phyloP scores from a whole-genome alignment of 2,888 invertebrate genomes.

The Thymelicus acteon region DNA sequence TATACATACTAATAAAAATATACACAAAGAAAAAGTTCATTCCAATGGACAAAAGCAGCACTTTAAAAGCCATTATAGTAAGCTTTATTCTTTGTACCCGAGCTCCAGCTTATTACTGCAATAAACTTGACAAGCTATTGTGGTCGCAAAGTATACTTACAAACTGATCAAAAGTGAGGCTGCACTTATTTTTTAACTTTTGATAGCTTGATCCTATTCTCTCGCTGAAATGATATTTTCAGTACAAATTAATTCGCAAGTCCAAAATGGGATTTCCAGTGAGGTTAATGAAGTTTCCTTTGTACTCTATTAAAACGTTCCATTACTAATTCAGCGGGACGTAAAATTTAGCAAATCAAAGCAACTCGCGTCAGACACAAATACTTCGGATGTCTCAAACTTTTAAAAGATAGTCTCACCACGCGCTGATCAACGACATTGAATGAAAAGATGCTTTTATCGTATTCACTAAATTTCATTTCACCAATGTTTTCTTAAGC shows the following conservation, averaged over 20 bases:
- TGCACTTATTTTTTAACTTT: conserved; percentile 57
- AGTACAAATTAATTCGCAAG: conserved; percentile 44
- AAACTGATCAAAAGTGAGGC: conserved; percentile 75
- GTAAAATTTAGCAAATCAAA: conserved; percentile 72
- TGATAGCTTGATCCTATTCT: conserved; percentile 70
- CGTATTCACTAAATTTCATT: no score
- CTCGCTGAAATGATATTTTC: conserved; percentile 36
- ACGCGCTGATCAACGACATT: not conserved
- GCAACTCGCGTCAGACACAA: conserved; percentile 64
- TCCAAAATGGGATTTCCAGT: conserved; percentile 59
- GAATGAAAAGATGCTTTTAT: no score
- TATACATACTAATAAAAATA: not conserved
- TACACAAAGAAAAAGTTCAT: conserved; percentile 53
- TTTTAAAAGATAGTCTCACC: conserved; percentile 44
- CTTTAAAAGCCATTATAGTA: conserved; percentile 74
- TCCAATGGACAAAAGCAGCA: conserved; percentile 63
- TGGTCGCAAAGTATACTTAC: conserved; percentile 72
- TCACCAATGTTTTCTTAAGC: no score
- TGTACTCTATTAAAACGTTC: conserved; percentile 65
- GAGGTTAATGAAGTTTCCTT: conserved; percentile 68
- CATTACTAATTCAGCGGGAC: conserved; percentile 65
- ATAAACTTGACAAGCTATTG: conserved; percentile 81
- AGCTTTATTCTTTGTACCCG: conserved; percentile 71
- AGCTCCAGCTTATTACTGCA: conserved; percentile 77
- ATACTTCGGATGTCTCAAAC: conserved; percentile 51